Conservation (phyloP, 2,888 invertebrate genomes). For the Sicus ferrugineus region DNA sequence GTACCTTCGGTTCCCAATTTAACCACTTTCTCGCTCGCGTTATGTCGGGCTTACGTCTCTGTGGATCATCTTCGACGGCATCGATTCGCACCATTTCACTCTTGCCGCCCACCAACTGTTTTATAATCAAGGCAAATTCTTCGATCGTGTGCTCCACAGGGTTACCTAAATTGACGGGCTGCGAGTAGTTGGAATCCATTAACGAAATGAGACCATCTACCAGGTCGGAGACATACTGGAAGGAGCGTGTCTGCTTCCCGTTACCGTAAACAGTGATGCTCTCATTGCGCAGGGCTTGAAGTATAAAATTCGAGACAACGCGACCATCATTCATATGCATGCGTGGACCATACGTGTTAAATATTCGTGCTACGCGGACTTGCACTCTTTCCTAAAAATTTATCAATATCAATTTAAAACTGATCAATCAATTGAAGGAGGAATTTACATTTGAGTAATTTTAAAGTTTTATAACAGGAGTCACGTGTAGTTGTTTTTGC, state of each 20-base stretch:
- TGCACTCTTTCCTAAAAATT: constrained; percentile 81
- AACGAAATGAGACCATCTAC: constrained; percentile 91
- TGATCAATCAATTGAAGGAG: too few species aligned
- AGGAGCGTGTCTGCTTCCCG: constrained; percentile 92
- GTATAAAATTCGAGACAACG: constrained; percentile 96
- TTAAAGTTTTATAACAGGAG: too few species aligned
- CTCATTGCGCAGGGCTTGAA: constrained; percentile 94
- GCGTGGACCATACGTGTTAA: constrained; percentile 98
- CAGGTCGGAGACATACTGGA: constrained; percentile 97
- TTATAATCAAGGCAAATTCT: constrained; percentile 88
- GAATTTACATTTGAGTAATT: too few species aligned
- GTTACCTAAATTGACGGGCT: constrained; percentile 96
- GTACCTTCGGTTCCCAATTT: constrained; percentile 91
- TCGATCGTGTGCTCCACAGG: constrained; percentile 97
- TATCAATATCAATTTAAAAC: too few species aligned
- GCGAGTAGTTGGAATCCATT: constrained; percentile 93
- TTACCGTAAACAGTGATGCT: constrained; percentile 93
- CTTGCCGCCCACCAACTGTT: constrained; percentile 82
- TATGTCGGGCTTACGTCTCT: constrained; percentile 93
- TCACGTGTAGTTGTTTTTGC: too few species aligned
- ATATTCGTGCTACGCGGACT: constrained; percentile 96
- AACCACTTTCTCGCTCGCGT: constrained; percentile 83
- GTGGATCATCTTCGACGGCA: constrained; percentile 96
- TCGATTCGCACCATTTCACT: constrained; percentile 84
- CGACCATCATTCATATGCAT: constrained; percentile 99